A percentile compares a stretch with the other conserved stretches of the same genome.
These are phyloP conservation scores for Siphonodentalium dalli DNA, from an alignment of 2,888 invertebrate species.

Conservation along the genomic window DNA sequence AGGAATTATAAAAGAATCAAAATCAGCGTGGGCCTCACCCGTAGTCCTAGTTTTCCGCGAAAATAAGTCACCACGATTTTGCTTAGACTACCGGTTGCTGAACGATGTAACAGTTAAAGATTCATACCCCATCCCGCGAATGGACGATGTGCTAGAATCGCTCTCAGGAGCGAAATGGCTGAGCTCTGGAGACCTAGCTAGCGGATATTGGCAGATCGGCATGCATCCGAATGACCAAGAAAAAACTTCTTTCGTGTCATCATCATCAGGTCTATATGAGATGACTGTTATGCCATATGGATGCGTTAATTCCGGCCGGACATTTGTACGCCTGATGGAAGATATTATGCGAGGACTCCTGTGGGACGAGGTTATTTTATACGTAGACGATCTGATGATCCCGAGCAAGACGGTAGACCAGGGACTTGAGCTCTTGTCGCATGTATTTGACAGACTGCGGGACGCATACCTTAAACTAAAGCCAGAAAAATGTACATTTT, in stretches of 20 bases:
- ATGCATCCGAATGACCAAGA: conserved; percentile 19
- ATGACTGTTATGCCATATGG: conserved; percentile 28
- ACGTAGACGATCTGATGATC: too few relatives aligned
- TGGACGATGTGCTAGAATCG: conserved; percentile 26
- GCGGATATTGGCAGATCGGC: conserved; percentile 28
- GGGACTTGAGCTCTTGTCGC: too few relatives aligned
- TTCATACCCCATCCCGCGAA: conserved; percentile 26
- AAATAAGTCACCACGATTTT: conserved; percentile 23
- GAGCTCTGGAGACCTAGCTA: conserved; percentile 24
- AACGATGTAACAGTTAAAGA: conserved; percentile 27
- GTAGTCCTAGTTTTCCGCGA: conserved; percentile 27
- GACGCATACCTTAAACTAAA: too few relatives aligned
- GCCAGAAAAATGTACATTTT: too few relatives aligned
- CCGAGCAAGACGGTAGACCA: too few relatives aligned
- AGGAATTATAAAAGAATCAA: conserved; percentile 27
- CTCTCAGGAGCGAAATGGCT: conserved; percentile 26
- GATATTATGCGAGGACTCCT: conserved; percentile 25
- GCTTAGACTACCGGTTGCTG: conserved; percentile 26
- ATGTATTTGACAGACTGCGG: too few relatives aligned
- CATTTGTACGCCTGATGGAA: conserved; percentile 33
- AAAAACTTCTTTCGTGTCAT: conserved; percentile 28
- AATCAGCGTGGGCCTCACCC: conserved; percentile 26
- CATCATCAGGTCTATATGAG: conserved; percentile 17
- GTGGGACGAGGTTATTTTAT: too few relatives aligned
- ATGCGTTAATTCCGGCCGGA: conserved; percentile 26